A percentile compares a stretch with the other conserved stretches of the same genome.
Evolutionary conservation across 2,797 vertebrate species (phyloP).

Genomic region (Myotis daubentonii): DNA sequence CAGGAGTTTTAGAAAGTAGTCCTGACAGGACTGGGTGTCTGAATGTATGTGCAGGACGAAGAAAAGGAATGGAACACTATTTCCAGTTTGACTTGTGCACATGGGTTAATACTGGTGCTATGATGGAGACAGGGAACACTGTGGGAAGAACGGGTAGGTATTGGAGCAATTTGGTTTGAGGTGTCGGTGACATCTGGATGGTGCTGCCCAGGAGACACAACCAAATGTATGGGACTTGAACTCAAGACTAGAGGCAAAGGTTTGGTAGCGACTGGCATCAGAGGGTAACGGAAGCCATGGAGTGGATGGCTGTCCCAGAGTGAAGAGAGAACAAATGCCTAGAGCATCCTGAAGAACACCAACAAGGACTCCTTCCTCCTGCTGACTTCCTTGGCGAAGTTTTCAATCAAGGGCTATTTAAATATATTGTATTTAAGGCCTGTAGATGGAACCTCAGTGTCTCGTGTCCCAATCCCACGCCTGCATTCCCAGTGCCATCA

Average conservation of each 20-base stretch:
- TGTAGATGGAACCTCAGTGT: background rate
- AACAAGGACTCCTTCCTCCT: background rate
- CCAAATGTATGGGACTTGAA: background rate
- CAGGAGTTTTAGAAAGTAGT: background rate
- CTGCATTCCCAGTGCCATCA: background rate
- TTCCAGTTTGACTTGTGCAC: background rate
- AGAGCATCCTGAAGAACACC: background rate
- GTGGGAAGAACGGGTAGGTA: background rate
- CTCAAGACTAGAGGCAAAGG: background rate
- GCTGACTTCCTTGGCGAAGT: background rate
- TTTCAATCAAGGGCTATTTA: background rate
- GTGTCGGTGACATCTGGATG: too few relatives aligned
- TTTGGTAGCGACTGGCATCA: background rate
- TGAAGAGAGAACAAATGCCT: background rate
- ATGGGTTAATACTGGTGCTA: accelerated
- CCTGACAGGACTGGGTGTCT: background rate
- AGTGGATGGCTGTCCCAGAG: background rate
- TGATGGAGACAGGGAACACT: too few relatives aligned
- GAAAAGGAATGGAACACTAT: background rate
- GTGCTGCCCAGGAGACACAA: background rate
- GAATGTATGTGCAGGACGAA: background rate
- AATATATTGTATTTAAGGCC: background rate
- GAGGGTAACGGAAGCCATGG: background rate
- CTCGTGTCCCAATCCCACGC: accelerated
- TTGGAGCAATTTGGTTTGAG: background rate